Percentiles rank a stretch among this genome's conserved stretches.
These are phyloP conservation scores for Amiota mariae DNA, from an alignment of 2,888 invertebrate genomes.

Conservation along the genomic window DNA sequence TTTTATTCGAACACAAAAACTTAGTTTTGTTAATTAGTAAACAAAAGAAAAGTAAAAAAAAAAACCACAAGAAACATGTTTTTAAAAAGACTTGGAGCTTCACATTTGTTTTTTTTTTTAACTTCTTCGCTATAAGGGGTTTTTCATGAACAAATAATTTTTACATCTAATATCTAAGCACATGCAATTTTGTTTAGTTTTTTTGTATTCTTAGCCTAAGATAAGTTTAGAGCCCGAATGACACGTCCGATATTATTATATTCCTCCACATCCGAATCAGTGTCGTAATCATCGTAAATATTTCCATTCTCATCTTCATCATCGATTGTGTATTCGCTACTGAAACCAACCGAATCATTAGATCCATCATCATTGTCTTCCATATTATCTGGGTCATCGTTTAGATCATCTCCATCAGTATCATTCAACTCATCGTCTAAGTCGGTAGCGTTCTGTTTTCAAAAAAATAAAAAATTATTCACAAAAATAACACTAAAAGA, in stretches of 20 bases:
- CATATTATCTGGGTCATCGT: constrained; percentile 45
- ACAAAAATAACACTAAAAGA: not conserved
- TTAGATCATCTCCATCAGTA: constrained; percentile 51
- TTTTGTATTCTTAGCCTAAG: constrained; percentile 41
- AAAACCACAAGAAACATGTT: too few relatives aligned
- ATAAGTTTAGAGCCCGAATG: constrained; percentile 51
- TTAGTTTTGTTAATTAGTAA: not conserved
- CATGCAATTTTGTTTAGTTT: too few relatives aligned
- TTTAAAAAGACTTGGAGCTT: too few relatives aligned
- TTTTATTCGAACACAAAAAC: not conserved
- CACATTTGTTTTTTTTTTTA: too few relatives aligned
- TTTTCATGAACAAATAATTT: too few relatives aligned
- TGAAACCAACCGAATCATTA: constrained; percentile 58
- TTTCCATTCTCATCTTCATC: constrained; percentile 49
- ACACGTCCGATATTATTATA: constrained; percentile 31
- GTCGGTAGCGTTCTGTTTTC: constrained; percentile 65
- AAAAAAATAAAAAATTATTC: not conserved
- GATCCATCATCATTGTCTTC: constrained; percentile 61
- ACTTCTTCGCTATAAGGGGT: too few relatives aligned
- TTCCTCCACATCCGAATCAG: not conserved
- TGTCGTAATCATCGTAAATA: constrained; percentile 31
- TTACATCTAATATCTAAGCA: too few relatives aligned
- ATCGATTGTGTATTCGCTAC: constrained; percentile 57
- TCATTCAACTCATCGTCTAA: constrained; percentile 58
- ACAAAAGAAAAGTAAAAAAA: not conserved